Conservation (phyloP, 2,797 vertebrate genomes). For the Chromis chromis region DNA sequence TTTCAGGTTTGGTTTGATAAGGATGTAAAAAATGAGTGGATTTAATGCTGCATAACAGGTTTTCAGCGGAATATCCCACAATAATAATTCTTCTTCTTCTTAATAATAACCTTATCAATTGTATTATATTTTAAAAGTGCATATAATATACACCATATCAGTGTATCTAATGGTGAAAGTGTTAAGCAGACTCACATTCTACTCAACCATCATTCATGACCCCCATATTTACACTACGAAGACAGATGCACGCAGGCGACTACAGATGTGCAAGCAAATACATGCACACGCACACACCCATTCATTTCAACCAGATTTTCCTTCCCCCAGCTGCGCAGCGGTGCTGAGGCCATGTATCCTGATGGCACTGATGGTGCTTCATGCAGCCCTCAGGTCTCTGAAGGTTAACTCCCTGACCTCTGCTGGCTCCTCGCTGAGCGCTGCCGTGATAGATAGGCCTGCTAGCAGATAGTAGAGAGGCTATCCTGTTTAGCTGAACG, state of each 20-base stretch:
- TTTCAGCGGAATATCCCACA: no score
- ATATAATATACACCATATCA: background rate
- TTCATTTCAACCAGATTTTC: constrained; percentile 36
- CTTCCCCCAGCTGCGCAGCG: constrained; percentile 61
- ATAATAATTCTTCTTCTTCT: no score
- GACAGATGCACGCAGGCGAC: constrained; percentile 46
- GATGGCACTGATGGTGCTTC: constrained; percentile 80
- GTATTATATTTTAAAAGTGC: no score
- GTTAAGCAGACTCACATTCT: background rate
- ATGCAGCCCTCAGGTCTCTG: constrained; percentile 73
- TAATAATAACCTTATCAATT: no score
- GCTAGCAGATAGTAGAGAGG: constrained; percentile 25
- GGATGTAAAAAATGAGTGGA: background rate
- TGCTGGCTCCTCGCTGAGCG: constrained; percentile 43
- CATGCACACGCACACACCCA: constrained; percentile 43
- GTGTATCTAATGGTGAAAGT: background rate
- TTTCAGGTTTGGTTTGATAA: background rate
- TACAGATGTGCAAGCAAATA: constrained; percentile 67
- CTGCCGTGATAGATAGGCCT: constrained; percentile 63
- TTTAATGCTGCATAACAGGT: background rate
- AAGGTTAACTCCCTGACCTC: constrained; percentile 77
- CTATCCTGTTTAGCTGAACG: background rate
- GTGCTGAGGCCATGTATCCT: constrained; percentile 74
- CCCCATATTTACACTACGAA: constrained; percentile 36
- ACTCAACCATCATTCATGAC: constrained; percentile 48